Evolutionary conservation across 2,113 vertebrate genomes (phyloP).

Genomic region (Callipepla squamata): DNA sequence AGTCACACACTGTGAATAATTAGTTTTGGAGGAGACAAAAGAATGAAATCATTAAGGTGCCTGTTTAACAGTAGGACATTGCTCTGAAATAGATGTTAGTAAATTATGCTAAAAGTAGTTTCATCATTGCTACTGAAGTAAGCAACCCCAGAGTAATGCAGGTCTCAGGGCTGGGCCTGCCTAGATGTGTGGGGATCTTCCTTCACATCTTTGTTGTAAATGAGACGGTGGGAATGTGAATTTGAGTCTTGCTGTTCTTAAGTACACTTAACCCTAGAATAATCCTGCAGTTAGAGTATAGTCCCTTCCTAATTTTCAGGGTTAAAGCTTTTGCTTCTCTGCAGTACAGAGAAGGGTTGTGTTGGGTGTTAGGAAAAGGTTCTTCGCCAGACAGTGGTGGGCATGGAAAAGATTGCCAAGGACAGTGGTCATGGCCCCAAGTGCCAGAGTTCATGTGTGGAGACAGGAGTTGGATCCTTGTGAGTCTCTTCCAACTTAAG

Average conservation of each 20-base stretch:
- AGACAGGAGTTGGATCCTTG: too few relatives aligned
- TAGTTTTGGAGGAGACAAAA: constrained; percentile 20
- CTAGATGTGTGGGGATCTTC: neutral
- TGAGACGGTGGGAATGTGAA: neutral
- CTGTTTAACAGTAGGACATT: neutral
- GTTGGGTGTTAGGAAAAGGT: too few relatives aligned
- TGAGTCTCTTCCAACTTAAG: too few relatives aligned
- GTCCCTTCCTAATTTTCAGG: neutral
- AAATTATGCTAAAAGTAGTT: neutral
- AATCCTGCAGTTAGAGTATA: neutral
- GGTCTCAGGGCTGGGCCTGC: neutral
- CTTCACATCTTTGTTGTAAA: neutral
- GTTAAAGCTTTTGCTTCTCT: neutral
- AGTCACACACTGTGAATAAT: constrained; percentile 15
- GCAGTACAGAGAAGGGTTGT: too few relatives aligned
- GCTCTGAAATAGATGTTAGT: neutral
- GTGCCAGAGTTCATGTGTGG: too few relatives aligned
- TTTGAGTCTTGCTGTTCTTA: neutral
- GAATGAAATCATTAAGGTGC: constrained; percentile 16
- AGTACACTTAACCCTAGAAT: neutral
- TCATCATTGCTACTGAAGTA: neutral
- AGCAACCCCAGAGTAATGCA: neutral
- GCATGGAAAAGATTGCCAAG: too few relatives aligned
- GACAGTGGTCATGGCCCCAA: too few relatives aligned
- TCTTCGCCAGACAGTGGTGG: too few relatives aligned